Conservation (phyloP, 1,140 invertebrate species). For the Drosophila pectinifera region DNA sequence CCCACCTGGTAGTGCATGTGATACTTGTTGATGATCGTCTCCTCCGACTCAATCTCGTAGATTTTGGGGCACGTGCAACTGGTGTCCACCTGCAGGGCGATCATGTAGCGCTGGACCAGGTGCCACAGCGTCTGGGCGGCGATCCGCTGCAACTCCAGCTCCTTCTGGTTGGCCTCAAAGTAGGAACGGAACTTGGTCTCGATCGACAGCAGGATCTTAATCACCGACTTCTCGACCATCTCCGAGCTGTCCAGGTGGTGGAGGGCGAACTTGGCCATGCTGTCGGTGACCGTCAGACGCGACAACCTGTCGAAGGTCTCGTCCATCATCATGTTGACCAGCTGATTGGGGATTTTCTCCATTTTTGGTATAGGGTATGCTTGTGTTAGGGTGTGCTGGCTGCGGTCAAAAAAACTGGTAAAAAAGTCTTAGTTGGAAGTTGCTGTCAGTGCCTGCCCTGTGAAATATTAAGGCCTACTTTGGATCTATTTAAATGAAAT, state of each 20-base stretch:
- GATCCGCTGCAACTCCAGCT: slow-evolving; percentile 50
- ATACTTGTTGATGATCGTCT: slow-evolving; percentile 54
- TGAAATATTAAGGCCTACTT: too few relatives aligned
- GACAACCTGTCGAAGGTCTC: neutral
- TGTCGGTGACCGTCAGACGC: slow-evolving; percentile 18
- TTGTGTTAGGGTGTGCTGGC: neutral
- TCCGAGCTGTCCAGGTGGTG: neutral
- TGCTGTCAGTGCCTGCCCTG: neutral
- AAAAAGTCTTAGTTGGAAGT: neutral
- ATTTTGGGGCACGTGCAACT: slow-evolving; percentile 47
- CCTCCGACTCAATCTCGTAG: slow-evolving; percentile 43
- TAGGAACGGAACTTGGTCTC: slow-evolving; percentile 38
- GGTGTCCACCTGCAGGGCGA: slow-evolving; percentile 18
- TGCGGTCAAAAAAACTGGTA: neutral
- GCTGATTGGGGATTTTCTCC: neutral
- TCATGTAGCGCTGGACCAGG: slow-evolving; percentile 37
- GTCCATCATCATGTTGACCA: slow-evolving; percentile 10
- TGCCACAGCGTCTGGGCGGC: slow-evolving; percentile 47
- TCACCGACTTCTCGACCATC: neutral
- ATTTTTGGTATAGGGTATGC: neutral
- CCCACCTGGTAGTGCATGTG: slow-evolving; percentile 50
- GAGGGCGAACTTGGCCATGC: neutral
- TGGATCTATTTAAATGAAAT: too few relatives aligned
- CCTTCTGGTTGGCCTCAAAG: slow-evolving; percentile 39
- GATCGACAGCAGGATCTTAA: slow-evolving; percentile 31